phyloP scores from a whole-genome alignment of 2,113 vertebrate genomes.

The Ptilonorhynchus violaceus region DNA sequence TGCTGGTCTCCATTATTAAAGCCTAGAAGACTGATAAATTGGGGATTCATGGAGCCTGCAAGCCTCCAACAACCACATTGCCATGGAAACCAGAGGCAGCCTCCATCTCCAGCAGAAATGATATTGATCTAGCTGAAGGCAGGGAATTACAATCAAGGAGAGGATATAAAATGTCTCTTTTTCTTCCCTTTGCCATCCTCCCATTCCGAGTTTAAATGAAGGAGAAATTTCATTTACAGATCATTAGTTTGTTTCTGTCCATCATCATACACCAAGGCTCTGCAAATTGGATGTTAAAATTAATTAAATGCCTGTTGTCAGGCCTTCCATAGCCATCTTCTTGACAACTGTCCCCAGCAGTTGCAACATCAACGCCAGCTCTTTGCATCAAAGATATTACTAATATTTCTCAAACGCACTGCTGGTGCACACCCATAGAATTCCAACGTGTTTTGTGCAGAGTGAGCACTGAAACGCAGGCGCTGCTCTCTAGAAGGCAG shows the following conservation, averaged over 20 bases:
- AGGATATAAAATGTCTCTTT: constrained; percentile 36
- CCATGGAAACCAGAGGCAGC: constrained; percentile 75
- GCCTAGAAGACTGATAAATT: constrained; percentile 73
- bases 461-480: background rate
- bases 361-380: background rate
- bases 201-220: constrained; percentile 7
- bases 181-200: background rate
- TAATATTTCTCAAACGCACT: background rate
- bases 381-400: background rate
- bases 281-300: constrained; percentile 19
- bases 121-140: constrained; percentile 68
- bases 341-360: background rate
- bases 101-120: constrained; percentile 56
- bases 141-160: constrained; percentile 45
- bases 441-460: background rate
- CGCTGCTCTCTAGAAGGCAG: background rate
- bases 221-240: constrained; percentile 46
- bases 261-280: background rate
- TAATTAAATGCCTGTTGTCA: constrained; percentile 30
- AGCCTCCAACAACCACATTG: constrained; percentile 69
- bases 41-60: constrained; percentile 67
- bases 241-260: constrained; percentile 32
- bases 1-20: constrained; percentile 69
- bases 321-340: background rate
- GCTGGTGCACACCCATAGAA: background rate